A percentile compares a stretch with the other conserved stretches of the same genome.
These are phyloP conservation scores for Mycogona germanica DNA, from an alignment of 2,888 invertebrate genomes.

Conservation along the genomic window DNA sequence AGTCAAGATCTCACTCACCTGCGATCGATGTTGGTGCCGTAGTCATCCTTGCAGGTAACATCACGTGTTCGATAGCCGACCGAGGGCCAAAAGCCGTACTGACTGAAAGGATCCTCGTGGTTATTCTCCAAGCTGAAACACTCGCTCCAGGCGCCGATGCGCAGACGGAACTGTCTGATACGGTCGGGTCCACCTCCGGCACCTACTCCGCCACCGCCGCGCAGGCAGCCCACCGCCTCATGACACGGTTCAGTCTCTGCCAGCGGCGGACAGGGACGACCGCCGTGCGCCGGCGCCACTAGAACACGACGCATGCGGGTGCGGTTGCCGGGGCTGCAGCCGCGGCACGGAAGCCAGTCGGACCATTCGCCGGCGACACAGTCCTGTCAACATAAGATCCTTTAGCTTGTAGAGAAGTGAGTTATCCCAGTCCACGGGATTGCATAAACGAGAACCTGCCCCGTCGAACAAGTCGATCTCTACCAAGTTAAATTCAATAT, in stretches of 20 bases:
- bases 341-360: slow-evolving; percentile 25
- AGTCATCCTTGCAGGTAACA: slow-evolving; percentile 26
- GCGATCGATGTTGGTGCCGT: slow-evolving; percentile 26
- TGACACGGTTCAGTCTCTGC: slow-evolving; percentile 45
- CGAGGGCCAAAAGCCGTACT: slow-evolving; percentile 19
- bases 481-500: no score
- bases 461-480: no score
- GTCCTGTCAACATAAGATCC: no score
- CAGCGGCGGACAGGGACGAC: slow-evolving; percentile 34
- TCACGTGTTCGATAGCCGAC: slow-evolving; percentile 28
- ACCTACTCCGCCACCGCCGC: slow-evolving; percentile 22
- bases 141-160: slow-evolving; percentile 18
- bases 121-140: slow-evolving; percentile 16
- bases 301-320: slow-evolving; percentile 42
- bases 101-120: slow-evolving; percentile 21
- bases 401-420: no score
- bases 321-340: slow-evolving; percentile 38
- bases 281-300: slow-evolving; percentile 43
- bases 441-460: no score
- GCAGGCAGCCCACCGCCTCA: slow-evolving; percentile 29
- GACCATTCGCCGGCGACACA: slow-evolving; percentile 30
- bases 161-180: slow-evolving; percentile 19
- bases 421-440: no score
- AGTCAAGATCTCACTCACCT: slow-evolving; percentile 22
- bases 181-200: no score